Conservation (phyloP, 2,113 vertebrate species). For the Malurus alboscapulatus region DNA sequence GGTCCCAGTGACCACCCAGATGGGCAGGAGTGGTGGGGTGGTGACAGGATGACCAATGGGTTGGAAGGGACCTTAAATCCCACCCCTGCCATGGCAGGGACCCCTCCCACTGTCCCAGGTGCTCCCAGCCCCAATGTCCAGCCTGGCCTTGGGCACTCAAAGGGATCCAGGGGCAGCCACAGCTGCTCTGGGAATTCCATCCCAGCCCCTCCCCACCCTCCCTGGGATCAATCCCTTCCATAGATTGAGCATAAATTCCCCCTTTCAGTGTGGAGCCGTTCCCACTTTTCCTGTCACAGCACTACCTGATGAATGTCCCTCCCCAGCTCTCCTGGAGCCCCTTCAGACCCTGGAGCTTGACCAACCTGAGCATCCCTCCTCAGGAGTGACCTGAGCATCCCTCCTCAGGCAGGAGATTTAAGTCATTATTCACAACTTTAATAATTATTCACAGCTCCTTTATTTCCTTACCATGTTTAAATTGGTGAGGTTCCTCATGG, state of each 20-base stretch:
- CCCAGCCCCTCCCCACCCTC: not conserved
- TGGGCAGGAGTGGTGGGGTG: not conserved
- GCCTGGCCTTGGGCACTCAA: not conserved
- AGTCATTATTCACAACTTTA: not conserved
- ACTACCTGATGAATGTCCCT: not conserved
- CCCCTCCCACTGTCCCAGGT: not conserved
- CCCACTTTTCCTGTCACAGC: not conserved
- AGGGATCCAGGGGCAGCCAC: not conserved
- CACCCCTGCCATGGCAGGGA: not conserved
- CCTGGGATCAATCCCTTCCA: not conserved
- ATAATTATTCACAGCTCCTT: not conserved
- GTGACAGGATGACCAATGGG: not conserved
- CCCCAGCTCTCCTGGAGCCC: not conserved
- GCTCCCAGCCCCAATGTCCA: not conserved
- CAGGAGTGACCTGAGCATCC: not conserved
- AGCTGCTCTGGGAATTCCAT: not conserved
- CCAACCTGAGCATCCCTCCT: not conserved
- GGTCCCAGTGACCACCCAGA: not conserved
- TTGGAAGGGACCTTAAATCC: too few relatives aligned
- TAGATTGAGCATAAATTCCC: not conserved
- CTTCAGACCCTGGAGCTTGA: not conserved
- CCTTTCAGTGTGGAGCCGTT: not conserved
- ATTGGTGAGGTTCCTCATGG: rapidly evolving
- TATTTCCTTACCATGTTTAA: rapidly evolving
- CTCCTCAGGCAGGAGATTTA: not conserved